A percentile compares a stretch with the other conserved stretches of the same genome.
These are phyloP conservation scores for Lineus longissimus DNA, from an alignment of 1,140 invertebrate species.

Conservation along the genomic window DNA sequence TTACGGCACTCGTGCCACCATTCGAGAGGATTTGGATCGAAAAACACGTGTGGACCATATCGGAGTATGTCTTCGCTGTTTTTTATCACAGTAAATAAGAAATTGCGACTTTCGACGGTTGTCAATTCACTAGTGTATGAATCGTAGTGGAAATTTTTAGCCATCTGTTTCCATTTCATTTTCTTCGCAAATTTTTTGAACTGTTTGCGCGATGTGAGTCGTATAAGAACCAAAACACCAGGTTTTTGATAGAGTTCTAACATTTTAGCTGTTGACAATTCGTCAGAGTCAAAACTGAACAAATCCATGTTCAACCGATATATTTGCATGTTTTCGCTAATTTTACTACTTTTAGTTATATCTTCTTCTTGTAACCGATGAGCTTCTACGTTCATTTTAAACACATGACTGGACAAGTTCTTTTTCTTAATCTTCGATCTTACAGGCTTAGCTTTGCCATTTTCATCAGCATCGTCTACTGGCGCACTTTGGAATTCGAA, in stretches of 20 bases:
- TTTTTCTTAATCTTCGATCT: conserved; percentile 3
- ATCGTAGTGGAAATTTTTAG: conserved; percentile 2
- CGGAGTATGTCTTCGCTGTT: not conserved
- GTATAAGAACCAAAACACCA: not conserved
- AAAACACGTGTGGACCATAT: conserved; percentile 2
- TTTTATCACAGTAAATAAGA: conserved; percentile 4
- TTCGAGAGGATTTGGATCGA: not conserved
- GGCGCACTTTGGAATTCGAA: not conserved
- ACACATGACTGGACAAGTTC: conserved; percentile 4
- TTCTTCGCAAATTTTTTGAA: conserved; percentile 3
- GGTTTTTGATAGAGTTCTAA: conserved; percentile 5
- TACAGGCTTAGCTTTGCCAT: not conserved
- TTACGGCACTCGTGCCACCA: not conserved
- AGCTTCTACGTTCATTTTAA: not conserved
- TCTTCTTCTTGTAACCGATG: not conserved
- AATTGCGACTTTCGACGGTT: conserved; percentile 2
- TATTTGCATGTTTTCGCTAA: not conserved
- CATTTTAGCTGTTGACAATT: not conserved
- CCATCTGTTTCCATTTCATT: conserved; percentile 7
- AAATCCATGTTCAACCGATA: not conserved
- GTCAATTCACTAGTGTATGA: not conserved
- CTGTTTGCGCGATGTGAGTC: not conserved
- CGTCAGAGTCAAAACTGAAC: conserved; percentile 5
- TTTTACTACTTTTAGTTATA: not conserved
- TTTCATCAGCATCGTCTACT: not conserved